Conservation (phyloP, 2,113 vertebrate genomes). For the Catharus bicknelli region DNA sequence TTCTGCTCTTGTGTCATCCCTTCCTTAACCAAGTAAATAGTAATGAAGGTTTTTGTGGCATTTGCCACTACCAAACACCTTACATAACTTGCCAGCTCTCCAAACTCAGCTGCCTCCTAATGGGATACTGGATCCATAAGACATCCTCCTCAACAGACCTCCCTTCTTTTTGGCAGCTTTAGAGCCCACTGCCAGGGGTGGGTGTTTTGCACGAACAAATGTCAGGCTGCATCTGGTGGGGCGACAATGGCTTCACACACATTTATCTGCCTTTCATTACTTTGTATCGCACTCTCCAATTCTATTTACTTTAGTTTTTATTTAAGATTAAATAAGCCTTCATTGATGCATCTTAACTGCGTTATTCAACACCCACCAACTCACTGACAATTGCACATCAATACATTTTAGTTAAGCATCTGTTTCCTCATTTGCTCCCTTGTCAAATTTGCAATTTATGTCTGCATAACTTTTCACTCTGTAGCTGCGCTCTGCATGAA, state of each 20-base stretch:
- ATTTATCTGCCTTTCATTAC: slow-evolving; percentile 22
- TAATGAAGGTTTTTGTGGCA: background rate
- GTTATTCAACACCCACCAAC: slow-evolving; percentile 49
- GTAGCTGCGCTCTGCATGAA: slow-evolving; percentile 60
- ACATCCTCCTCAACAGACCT: background rate
- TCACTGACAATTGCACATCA: slow-evolving; percentile 61
- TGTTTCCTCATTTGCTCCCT: slow-evolving; percentile 71
- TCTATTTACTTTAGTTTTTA: slow-evolving; percentile 27
- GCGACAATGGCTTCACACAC: background rate
- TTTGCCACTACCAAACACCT: background rate
- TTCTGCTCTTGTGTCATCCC: background rate
- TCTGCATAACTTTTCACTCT: slow-evolving; percentile 82
- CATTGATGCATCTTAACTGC: slow-evolving; percentile 17
- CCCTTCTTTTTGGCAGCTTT: background rate
- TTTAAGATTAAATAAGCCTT: slow-evolving; percentile 4
- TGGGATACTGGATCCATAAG: background rate
- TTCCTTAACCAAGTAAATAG: background rate
- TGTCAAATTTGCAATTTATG: slow-evolving; percentile 77
- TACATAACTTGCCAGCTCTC: background rate
- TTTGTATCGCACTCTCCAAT: slow-evolving; percentile 7
- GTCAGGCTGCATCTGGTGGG: background rate
- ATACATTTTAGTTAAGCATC: slow-evolving; percentile 64
- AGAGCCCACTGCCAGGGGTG: background rate
- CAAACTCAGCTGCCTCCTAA: background rate
- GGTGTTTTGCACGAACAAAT: background rate